phyloP scores from a whole-genome alignment of 2,113 vertebrate species.

The Brachyhypopomus gauderio region DNA sequence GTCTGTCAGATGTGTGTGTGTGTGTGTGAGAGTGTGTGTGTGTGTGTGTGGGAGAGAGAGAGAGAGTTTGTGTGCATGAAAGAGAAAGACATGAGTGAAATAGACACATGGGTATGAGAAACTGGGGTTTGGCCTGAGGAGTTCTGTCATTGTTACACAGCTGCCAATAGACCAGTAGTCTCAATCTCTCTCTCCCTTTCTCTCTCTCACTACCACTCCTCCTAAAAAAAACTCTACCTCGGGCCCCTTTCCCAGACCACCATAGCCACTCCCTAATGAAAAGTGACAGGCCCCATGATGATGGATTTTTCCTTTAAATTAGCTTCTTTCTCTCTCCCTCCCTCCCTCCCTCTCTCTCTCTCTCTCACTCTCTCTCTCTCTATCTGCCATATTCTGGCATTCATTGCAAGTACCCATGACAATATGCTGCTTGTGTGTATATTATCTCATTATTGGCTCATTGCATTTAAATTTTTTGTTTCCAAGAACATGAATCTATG shows the following conservation, averaged over 20 bases:
- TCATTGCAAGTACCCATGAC: conserved; percentile 10
- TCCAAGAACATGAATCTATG: background rate
- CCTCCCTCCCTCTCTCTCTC: background rate
- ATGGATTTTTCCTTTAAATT: conserved; percentile 59
- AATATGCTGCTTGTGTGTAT: conserved; percentile 13
- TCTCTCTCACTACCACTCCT: background rate
- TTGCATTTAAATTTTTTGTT: background rate
- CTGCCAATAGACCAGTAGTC: conserved; percentile 61
- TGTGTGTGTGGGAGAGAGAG: conserved; percentile 30
- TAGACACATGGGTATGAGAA: conserved; percentile 65
- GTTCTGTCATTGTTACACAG: conserved; percentile 75
- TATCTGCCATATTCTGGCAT: background rate
- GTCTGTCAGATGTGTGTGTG: conserved; percentile 35
- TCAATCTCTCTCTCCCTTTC: conserved; percentile 37
- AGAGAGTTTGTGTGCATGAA: conserved; percentile 16
- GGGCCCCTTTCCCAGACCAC: conserved; percentile 19
- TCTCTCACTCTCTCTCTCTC: background rate
- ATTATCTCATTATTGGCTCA: background rate
- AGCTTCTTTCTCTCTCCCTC: conserved; percentile 59
- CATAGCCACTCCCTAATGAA: conserved; percentile 71
- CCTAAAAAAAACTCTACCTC: background rate
- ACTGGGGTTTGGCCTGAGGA: conserved; percentile 77
- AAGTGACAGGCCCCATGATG: conserved; percentile 74
- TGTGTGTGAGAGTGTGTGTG: conserved; percentile 51
- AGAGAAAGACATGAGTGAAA: conserved; percentile 37